Base-by-base conservation (phyloP, 2,797 vertebrate genomes). In the Alosa sapidissima region DNA sequence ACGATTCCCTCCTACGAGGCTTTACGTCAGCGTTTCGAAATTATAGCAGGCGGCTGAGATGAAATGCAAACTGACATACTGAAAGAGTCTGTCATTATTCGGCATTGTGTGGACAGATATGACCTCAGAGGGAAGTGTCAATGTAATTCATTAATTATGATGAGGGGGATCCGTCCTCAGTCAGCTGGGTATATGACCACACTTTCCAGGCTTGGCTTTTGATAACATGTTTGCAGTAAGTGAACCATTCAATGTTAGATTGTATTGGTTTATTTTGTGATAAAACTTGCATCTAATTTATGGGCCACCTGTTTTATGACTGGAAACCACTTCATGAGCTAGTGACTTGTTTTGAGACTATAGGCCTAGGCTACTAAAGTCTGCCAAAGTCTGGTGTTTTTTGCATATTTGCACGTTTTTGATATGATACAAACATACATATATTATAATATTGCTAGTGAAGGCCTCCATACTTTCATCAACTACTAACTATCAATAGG, bases 51-150 rank as follows among this genome's bases (percentile, higher is more conserved):
- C 72, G 21, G 36, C 19, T 68, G 88, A 41, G 85, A 86, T 84
- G 86, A 85, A 45, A 85, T 47, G 62, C 62, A 81, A 87, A 89
- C 75, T 88, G 93, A 87, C 87, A 89, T 88, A 9, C 88, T 28
- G 87, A 89, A 87, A 89, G 89, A 85, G 86, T 83, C 84, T 86
- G 84, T 86, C 88, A 93, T 94, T 90, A 93, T 86, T 81, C 54
- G 84, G 85, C 55, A 83, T 72, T 94, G 89, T 93, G 92, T 89
- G 89, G 48, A 6, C 82, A 52, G 84, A 88, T 87, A 91, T 87
- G 89, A 88, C 81, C 72, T 78, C 60, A 60, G 62, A 75, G 68
- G 33, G 82, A 88, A 52, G 28, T 90, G 92, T 89, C 87, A 83
- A n/a, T 90, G 88, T 93, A 90, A 89, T 88, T 87, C 84, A 87